phyloP scores from a whole-genome alignment of 2,113 vertebrate genomes.

The Drymodes brunneopygia region DNA sequence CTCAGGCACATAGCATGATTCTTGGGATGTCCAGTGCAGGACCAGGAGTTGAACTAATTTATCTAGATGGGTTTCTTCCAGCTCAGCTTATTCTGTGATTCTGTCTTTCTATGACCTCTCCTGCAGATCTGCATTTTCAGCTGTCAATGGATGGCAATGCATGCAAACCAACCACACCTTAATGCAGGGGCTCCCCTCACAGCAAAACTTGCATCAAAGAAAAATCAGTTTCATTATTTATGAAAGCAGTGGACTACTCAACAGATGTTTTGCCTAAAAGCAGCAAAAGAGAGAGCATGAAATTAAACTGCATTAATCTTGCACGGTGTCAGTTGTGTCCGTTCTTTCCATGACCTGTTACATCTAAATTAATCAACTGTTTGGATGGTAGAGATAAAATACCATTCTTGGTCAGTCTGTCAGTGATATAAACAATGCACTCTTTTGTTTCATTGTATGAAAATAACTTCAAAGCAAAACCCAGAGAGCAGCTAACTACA shows the following conservation, averaged over 20 bases:
- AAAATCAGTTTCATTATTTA: accelerated
- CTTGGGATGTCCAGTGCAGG: background rate
- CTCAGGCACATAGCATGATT: background rate
- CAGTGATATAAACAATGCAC: background rate
- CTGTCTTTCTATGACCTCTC: background rate
- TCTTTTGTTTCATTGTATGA: background rate
- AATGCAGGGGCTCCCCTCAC: background rate
- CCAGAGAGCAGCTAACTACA: background rate
- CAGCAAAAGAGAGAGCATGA: background rate
- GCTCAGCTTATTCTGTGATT: background rate
- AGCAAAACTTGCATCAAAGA: background rate
- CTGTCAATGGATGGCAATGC: background rate
- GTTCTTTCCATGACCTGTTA: background rate
- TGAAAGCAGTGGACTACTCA: background rate
- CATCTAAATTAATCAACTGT: background rate
- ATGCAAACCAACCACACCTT: background rate
- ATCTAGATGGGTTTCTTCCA: background rate
- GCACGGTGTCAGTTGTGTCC: accelerated
- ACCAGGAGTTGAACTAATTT: background rate
- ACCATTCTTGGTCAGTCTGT: background rate
- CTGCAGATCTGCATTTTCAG: background rate
- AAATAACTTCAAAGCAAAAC: background rate
- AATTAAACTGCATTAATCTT: background rate
- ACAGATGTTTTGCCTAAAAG: background rate
- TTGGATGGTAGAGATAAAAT: background rate